phyloP scores from a whole-genome alignment of 2,113 vertebrate genomes.

The Diadophis punctatus region DNA sequence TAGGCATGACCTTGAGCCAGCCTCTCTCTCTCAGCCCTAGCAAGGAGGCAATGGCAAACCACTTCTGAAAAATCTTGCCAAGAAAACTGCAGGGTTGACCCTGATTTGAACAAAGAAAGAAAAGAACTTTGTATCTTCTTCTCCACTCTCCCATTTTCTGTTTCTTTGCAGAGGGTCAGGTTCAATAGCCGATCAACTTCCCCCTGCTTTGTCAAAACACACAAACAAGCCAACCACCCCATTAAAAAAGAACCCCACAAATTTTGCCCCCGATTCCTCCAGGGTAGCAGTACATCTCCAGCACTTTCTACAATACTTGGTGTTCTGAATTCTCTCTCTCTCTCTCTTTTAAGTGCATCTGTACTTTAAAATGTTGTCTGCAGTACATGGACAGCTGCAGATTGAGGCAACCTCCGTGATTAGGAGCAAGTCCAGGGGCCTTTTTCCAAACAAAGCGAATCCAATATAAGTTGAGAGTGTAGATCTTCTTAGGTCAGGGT shows the following conservation, averaged over 20 bases:
- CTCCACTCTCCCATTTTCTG: not conserved
- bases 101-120: not conserved
- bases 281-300: not conserved
- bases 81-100: not conserved
- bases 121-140: not conserved
- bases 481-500: not conserved
- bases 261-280: not conserved
- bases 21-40: too few relatives aligned
- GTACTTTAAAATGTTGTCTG: not conserved
- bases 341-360: not conserved
- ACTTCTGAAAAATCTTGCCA: not conserved
- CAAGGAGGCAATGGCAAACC: not conserved
- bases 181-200: not conserved
- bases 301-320: not conserved
- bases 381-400: not conserved
- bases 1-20: too few relatives aligned
- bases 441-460: not conserved
- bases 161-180: not conserved
- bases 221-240: not conserved
- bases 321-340: not conserved
- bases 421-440: not conserved
- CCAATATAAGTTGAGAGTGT: not conserved
- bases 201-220: not conserved
- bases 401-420: not conserved
- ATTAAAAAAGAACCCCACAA: not conserved